phyloP scores from a whole-genome alignment of 2,888 invertebrate genomes.

The Clitarchus hookeri region DNA sequence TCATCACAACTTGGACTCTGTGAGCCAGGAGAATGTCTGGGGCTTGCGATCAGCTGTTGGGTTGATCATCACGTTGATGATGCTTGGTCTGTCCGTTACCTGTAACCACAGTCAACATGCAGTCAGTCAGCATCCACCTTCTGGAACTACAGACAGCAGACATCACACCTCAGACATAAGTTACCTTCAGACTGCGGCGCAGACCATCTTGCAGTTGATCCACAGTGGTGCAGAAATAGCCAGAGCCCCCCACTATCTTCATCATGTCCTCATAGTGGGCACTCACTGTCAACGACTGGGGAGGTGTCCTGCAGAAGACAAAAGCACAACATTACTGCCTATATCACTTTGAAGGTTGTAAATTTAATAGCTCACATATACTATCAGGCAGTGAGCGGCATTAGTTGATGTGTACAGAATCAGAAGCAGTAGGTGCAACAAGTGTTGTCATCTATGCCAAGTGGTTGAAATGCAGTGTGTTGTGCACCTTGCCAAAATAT shows the following conservation, averaged over 20 bases:
- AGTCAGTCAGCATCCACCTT: not conserved
- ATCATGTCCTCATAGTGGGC: conserved; percentile 90
- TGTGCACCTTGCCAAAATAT: no score
- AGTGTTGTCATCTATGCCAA: no score
- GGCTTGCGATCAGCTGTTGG: conserved; percentile 88
- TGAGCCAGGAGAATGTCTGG: conserved; percentile 90
- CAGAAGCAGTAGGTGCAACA: no score
- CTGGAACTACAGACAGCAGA: not conserved
- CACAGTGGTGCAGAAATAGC: conserved; percentile 78
- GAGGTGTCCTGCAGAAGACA: conserved; percentile 71
- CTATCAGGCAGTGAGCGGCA: no score
- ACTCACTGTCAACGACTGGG: conserved; percentile 76
- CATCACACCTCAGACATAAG: not conserved
- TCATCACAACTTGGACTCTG: conserved; percentile 83
- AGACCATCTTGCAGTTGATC: conserved; percentile 76
- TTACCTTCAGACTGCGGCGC: conserved; percentile 64
- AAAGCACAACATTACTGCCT: no score
- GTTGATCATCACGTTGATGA: conserved; percentile 90
- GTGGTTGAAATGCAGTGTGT: no score
- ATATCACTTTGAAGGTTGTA: no score
- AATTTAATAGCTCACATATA: no score
- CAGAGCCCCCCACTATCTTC: conserved; percentile 80
- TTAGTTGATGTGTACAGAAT: no score
- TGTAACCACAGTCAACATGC: conserved; percentile 45
- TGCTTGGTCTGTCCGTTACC: conserved; percentile 74